These are phyloP conservation scores for Acanthoscelides obtectus DNA, from an alignment of 2,888 invertebrate species.

Conservation along the genomic window DNA sequence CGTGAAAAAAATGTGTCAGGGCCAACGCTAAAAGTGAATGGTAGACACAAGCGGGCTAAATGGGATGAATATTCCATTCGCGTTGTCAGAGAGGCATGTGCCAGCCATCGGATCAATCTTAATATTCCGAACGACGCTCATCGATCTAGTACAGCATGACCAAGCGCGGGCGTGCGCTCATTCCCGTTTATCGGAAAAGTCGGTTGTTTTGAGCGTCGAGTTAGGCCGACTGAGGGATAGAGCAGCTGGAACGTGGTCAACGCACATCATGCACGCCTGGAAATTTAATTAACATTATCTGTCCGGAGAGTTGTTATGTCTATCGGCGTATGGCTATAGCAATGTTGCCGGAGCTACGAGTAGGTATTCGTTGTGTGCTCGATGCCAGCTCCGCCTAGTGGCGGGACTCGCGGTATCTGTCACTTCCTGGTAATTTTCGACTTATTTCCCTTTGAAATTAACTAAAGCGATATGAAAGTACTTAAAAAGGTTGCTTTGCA, in stretches of 20 bases:
- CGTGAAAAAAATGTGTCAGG: background rate
- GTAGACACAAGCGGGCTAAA: background rate
- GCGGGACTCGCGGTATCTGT: too few relatives aligned
- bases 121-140: background rate
- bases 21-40: background rate
- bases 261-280: background rate
- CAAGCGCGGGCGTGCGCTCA: background rate
- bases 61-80: background rate
- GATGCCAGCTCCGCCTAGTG: too few relatives aligned
- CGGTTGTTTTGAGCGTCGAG: background rate
- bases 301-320: background rate
- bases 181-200: background rate
- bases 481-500: too few relatives aligned
- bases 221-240: background rate
- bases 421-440: too few relatives aligned
- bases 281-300: slow-evolving; percentile 5
- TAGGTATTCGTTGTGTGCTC: too few relatives aligned
- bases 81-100: background rate
- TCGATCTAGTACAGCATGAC: too few relatives aligned
- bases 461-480: too few relatives aligned
- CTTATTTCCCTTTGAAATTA: too few relatives aligned
- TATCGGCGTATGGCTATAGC: background rate
- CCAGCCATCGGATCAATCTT: background rate
- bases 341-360: slow-evolving; percentile 1
- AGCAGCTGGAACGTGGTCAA: background rate